A percentile compares a stretch with the other conserved stretches of the same genome.
phyloP scores from a whole-genome alignment of 2,113 vertebrate species.

The Ginglymostoma cirratum region DNA sequence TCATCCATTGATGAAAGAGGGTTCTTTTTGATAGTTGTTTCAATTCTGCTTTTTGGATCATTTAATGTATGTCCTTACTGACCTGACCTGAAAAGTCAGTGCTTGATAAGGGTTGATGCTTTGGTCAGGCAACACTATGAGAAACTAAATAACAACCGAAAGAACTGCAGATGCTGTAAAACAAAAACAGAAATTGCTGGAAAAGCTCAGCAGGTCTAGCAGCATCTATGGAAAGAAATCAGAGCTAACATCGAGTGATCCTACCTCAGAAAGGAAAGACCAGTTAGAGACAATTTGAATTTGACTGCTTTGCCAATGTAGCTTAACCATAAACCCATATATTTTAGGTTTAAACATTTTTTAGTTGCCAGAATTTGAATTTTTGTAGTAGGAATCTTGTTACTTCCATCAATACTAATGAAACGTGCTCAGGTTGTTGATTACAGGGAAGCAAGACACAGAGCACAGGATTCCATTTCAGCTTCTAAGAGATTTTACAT shows the following conservation, averaged over 20 bases:
- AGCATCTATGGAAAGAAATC: too few relatives aligned
- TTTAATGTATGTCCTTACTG: background rate
- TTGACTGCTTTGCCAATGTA: background rate
- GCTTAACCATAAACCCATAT: background rate
- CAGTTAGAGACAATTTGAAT: background rate
- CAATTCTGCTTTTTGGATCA: background rate
- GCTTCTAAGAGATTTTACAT: background rate
- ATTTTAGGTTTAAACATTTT: background rate
- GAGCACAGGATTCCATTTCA: background rate
- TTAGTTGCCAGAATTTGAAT: background rate
- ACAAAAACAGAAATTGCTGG: too few relatives aligned
- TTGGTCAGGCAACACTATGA: background rate
- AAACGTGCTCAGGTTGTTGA: background rate
- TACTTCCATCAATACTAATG: background rate
- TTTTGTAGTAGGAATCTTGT: background rate
- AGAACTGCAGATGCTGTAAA: too few relatives aligned
- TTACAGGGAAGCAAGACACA: background rate
- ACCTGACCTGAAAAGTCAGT: background rate
- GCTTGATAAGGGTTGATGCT: background rate
- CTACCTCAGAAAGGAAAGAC: background rate
- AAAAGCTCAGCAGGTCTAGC: too few relatives aligned
- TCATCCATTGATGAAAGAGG: background rate
- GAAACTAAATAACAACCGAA: too few relatives aligned
- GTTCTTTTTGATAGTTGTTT: background rate
- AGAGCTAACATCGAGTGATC: too few relatives aligned